Conservation (phyloP, 2,888 invertebrate genomes). For the Megamerina dolium region DNA sequence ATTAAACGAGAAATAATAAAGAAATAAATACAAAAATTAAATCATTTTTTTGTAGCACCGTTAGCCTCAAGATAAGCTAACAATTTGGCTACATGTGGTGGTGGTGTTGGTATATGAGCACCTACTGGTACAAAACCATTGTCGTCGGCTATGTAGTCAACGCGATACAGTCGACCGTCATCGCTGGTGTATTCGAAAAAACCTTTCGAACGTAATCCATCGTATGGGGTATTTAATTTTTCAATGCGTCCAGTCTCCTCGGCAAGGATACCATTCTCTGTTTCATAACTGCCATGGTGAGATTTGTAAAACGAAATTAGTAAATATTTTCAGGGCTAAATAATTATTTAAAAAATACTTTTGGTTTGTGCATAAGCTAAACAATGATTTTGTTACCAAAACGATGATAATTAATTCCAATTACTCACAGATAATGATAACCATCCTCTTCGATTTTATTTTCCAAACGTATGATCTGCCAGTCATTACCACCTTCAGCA, state of each 20-base stretch:
- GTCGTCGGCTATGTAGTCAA: constrained; percentile 55
- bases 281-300: constrained; percentile 51
- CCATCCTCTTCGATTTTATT: constrained; percentile 52
- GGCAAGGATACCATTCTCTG: constrained; percentile 54
- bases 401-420: neutral
- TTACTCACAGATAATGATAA: constrained; percentile 54
- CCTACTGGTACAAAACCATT: constrained; percentile 51
- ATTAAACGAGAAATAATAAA: neutral
- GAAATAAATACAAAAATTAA: neutral
- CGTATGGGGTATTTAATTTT: constrained; percentile 51
- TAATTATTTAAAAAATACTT: neutral
- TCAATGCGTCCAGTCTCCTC: constrained; percentile 56
- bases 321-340: neutral
- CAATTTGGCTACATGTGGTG: constrained; percentile 60
- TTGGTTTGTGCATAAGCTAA: constrained; percentile 10
- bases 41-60: constrained; percentile 16
- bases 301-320: neutral
- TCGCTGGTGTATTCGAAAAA: constrained; percentile 64
- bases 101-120: constrained; percentile 50
- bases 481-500: constrained; percentile 48
- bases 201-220: constrained; percentile 59
- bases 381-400: neutral
- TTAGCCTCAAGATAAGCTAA: constrained; percentile 56
- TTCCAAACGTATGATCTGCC: constrained; percentile 54
- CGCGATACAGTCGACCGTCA: constrained; percentile 52